These are phyloP conservation scores for Melanitta fusca DNA, from an alignment of 2,797 vertebrate genomes.

Conservation along the genomic window DNA sequence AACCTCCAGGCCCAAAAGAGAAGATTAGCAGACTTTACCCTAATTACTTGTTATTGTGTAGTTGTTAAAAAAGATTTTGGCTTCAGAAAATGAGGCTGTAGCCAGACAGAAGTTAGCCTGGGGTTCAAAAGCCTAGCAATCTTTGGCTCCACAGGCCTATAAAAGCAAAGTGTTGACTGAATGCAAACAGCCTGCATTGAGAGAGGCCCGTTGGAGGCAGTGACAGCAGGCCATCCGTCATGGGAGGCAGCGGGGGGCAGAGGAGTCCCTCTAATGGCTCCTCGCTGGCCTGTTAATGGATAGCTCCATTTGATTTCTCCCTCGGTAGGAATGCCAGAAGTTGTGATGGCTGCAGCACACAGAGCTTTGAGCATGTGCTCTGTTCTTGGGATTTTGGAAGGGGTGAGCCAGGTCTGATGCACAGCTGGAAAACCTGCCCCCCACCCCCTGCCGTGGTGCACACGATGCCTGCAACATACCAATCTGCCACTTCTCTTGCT, in stretches of 20 bases:
- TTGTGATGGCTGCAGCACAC: not conserved
- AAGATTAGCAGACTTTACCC: constrained; percentile 77
- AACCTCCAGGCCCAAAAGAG: constrained; percentile 69
- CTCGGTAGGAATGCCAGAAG: not conserved
- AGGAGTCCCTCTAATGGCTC: constrained; percentile 1
- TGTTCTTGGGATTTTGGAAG: constrained; percentile 15
- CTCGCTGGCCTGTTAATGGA: constrained; percentile 8
- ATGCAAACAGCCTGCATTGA: constrained; percentile 76
- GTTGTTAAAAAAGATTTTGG: constrained; percentile 80
- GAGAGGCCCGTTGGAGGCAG: constrained; percentile 42
- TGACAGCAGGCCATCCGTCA: constrained; percentile 62
- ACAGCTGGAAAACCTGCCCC: not conserved
- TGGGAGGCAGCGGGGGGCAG: not conserved
- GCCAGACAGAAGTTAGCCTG: constrained; percentile 83
- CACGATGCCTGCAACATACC: not conserved
- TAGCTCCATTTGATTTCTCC: constrained; percentile 15
- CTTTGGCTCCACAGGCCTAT: constrained; percentile 82
- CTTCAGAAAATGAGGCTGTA: constrained; percentile 80
- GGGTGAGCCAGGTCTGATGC: not conserved
- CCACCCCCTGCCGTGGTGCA: not conserved
- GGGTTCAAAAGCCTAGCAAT: constrained; percentile 83
- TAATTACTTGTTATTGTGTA: constrained; percentile 82
- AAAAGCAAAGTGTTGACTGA: constrained; percentile 84
- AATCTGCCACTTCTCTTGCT: constrained; percentile 1
- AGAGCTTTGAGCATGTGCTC: not conserved